Evolutionary conservation across 2,888 invertebrate genomes (phyloP).

Genomic region (Dicycla oo): DNA sequence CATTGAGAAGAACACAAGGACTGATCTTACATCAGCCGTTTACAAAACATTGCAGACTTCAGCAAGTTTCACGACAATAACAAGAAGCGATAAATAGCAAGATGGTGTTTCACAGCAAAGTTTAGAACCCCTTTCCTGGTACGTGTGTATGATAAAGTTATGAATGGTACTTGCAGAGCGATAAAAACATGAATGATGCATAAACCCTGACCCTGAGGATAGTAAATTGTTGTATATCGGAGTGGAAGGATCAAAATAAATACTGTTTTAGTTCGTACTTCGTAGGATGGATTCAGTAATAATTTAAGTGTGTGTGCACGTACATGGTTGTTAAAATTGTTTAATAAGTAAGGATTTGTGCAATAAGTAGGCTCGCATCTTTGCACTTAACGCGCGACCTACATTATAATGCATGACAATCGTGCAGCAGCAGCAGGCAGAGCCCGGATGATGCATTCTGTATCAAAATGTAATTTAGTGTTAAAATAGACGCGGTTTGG

Average conservation of each 20-base stretch:
- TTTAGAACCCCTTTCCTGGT: slow-evolving; percentile 45
- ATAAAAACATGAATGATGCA: slow-evolving; percentile 58
- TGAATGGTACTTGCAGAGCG: slow-evolving; percentile 51
- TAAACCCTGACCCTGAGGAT: slow-evolving; percentile 51
- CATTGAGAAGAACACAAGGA: not conserved
- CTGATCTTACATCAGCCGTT: slow-evolving; percentile 27
- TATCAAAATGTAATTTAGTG: no score
- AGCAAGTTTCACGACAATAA: slow-evolving; percentile 52
- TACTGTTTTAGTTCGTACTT: slow-evolving; percentile 8
- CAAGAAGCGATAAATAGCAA: slow-evolving; percentile 57
- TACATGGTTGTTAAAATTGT: no score
- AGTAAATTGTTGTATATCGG: slow-evolving; percentile 39
- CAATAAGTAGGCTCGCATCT: no score
- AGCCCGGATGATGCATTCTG: no score
- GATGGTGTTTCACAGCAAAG: slow-evolving; percentile 51
- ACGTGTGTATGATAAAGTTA: slow-evolving; percentile 60
- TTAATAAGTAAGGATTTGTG: no score
- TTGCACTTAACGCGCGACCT: no score
- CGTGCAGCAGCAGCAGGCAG: no score
- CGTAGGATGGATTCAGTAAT: not conserved
- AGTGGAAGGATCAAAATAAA: slow-evolving; percentile 7
- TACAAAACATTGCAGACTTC: slow-evolving; percentile 41
- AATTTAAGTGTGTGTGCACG: no score
- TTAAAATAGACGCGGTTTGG: no score
- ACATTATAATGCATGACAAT: no score